phyloP scores from a whole-genome alignment of 1,140 invertebrate genomes.

The Microplitis demolitor region DNA sequence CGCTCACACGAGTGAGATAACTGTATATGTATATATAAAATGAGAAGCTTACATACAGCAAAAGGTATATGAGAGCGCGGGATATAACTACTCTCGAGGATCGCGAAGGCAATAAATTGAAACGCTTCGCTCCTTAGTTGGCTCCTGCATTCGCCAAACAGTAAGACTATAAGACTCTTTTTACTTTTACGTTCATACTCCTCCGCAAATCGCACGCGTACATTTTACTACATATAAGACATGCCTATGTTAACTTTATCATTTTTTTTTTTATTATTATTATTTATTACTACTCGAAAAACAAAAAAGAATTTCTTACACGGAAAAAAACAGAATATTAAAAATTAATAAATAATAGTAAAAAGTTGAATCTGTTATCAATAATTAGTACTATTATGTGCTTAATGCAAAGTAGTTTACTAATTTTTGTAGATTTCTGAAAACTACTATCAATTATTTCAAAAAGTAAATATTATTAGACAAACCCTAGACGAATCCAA shows the following conservation, averaged over 20 bases:
- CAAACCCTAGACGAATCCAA: too few species aligned
- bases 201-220: constrained; percentile 17
- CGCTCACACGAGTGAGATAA: constrained; percentile 36
- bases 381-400: too few species aligned
- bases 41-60: neutral
- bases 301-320: too few species aligned
- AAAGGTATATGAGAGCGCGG: constrained; percentile 10
- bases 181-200: neutral
- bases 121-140: constrained; percentile 47
- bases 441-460: too few species aligned
- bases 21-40: constrained; percentile 23
- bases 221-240: neutral
- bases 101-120: constrained; percentile 45
- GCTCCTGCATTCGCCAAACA: constrained; percentile 20
- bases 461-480: too few species aligned
- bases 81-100: neutral
- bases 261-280: neutral
- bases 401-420: too few species aligned
- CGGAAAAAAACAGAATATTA: too few species aligned
- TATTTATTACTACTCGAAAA: too few species aligned
- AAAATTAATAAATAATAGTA: too few species aligned
- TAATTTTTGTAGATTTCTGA: too few species aligned
- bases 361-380: too few species aligned
- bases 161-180: too few species aligned
- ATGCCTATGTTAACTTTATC: neutral